Evolutionary conservation across 2,113 vertebrate species (phyloP).

Genomic region (Lanius ludovicianus): DNA sequence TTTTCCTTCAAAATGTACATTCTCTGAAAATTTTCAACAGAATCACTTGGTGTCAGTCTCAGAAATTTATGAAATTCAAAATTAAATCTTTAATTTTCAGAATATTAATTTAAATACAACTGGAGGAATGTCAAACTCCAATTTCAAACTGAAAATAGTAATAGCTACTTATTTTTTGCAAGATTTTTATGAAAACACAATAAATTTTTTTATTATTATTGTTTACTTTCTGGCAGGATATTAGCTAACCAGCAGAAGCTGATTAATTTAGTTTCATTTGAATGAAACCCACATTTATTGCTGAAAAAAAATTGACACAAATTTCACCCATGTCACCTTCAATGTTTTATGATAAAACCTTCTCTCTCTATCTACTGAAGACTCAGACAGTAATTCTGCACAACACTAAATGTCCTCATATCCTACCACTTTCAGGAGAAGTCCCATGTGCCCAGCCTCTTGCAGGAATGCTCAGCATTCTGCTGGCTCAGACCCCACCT

Average conservation of each 20-base stretch:
- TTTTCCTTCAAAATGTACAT: background rate
- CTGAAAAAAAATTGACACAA: background rate
- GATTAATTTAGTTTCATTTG: background rate
- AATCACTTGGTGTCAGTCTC: background rate
- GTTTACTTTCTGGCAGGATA: background rate
- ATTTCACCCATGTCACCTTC: background rate
- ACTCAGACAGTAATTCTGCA: background rate
- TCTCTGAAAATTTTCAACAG: background rate
- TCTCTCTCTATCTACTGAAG: background rate
- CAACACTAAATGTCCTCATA: background rate
- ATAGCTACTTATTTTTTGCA: background rate
- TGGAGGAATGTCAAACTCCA: background rate
- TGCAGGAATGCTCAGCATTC: conserved; percentile 25
- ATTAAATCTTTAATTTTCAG: background rate
- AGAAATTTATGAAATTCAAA: background rate
- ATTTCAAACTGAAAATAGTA: background rate
- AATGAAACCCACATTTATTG: background rate
- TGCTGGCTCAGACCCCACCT: background rate
- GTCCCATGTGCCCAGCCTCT: background rate
- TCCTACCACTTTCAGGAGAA: background rate
- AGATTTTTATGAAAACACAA: background rate
- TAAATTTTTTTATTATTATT: background rate
- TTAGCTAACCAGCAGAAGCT: background rate
- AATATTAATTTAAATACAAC: background rate
- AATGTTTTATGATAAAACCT: background rate